phyloP scores from a whole-genome alignment of 2,113 vertebrate species.

The Phylloscopus trochiloides region DNA sequence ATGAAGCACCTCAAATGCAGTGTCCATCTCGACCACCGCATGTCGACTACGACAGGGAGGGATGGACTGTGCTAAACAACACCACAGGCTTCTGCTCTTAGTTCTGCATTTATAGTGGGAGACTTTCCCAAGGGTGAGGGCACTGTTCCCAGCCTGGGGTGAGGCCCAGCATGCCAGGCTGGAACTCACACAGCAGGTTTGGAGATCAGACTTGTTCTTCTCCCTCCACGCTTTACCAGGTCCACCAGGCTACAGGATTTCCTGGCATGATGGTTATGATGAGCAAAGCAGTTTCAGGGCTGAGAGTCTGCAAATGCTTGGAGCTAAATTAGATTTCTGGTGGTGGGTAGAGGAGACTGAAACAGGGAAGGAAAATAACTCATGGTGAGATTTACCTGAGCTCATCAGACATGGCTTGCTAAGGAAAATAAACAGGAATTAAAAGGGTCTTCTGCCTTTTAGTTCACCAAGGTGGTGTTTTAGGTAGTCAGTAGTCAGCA shows the following conservation, averaged over 20 bases:
- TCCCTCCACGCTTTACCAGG: fast-evolving
- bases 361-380: not conserved
- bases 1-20: no score
- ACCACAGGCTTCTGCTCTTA: not conserved
- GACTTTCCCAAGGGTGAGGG: not conserved
- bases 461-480: not conserved
- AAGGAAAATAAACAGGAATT: not conserved
- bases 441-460: not conserved
- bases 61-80: not conserved
- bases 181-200: not conserved
- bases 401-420: not conserved
- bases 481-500: not conserved
- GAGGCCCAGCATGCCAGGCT: not conserved
- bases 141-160: not conserved
- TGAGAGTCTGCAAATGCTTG: not conserved
- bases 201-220: not conserved
- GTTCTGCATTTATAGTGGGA: not conserved
- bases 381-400: not conserved
- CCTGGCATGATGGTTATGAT: not conserved
- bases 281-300: not conserved
- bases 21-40: no score
- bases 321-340: not conserved
- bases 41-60: not conserved
- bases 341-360: not conserved
- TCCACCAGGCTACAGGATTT: not conserved